Base-by-base conservation (phyloP, 2,888 invertebrate genomes). In the Malacosoma neustria region DNA sequence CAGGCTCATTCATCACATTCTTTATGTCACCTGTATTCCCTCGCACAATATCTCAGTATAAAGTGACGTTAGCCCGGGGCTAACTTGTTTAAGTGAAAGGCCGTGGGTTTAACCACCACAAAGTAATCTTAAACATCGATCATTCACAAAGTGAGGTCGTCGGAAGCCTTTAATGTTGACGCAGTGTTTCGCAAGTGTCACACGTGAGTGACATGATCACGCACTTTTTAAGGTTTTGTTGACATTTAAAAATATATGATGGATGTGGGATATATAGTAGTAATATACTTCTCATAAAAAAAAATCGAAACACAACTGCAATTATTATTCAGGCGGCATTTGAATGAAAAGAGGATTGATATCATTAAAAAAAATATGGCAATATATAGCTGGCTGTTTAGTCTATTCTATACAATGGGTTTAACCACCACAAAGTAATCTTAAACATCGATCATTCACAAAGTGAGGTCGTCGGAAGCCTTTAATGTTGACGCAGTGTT, bases 101-200 rank as follows among this genome's bases (percentile, higher is more conserved):
- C 60, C 53, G 52, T 54, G 53, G 51, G 58, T 57, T 64, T 57
- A 61, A 54, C 54, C 48, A 40, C 51, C 56, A 66, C 76, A 81
- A 80, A 77, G 76, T 72, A 68, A 81, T 81, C 80, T 72, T 51
- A 37, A 40, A 34, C 76, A 80, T 80, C 73, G 70, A 81, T 81
- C 81, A 80, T 80, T 68, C 69, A 68, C 71, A 75, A 71, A 73
- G 72, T 45, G 44, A 13, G 22, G 33, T 34, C 14, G 22, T 30
- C 34, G 44, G 43, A 41, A 42, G 48, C 42, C 53, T 58, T 57
- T 60, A 49, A 55, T 45, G 49, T 46, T 43, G 43, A 42, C 48
- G 46, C 46, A 40, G 40, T 45, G 38, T 35, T 46, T 39, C 39
- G 36, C 40, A 40, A 47, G 45, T 29, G 38, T 31, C 37, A 38